Percentiles rank a stretch among this genome's conserved stretches.
Evolutionary conservation across 2,113 vertebrate genomes (phyloP).

Genomic region (Lucifuga dentata): DNA sequence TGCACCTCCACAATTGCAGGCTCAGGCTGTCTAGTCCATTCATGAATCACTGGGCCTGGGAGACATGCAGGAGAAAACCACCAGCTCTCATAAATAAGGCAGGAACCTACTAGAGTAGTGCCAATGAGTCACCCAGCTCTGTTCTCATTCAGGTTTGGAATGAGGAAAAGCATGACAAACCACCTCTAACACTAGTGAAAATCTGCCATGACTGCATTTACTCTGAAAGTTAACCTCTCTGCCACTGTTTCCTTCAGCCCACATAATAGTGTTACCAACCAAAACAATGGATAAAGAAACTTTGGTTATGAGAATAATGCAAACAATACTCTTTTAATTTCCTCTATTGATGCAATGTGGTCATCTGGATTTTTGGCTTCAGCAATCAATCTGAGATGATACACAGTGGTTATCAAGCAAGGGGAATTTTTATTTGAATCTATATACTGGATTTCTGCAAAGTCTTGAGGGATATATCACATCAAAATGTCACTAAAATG

Average conservation of each 20-base stretch:
- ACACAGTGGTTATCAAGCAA: conserved; percentile 53
- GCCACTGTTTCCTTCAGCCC: conserved; percentile 23
- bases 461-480: conserved; percentile 72
- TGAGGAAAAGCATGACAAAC: conserved; percentile 66
- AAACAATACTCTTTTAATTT: conserved; percentile 68
- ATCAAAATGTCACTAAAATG: conserved; percentile 86
- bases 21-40: conserved; percentile 80
- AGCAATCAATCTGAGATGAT: conserved; percentile 65
- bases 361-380: conserved; percentile 58
- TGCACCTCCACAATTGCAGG: conserved; percentile 79
- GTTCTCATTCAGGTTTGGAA: conserved; percentile 73
- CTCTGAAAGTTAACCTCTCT: conserved; percentile 37
- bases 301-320: conserved; percentile 37
- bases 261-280: conserved; percentile 21
- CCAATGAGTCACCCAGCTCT: conserved; percentile 76
- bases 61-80: conserved; percentile 76
- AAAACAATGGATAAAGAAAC: conserved; percentile 9
- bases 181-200: conserved; percentile 48
- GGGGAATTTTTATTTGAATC: conserved; percentile 60
- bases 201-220: conserved; percentile 49
- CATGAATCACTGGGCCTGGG: conserved; percentile 82
- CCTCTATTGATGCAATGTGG: conserved; percentile 55
- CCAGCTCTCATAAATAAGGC: conserved; percentile 83
- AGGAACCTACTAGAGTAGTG: conserved; percentile 74
- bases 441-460: conserved; percentile 69